Conservation (phyloP, 1,140 invertebrate species). For the Brachionus sp. region DNA sequence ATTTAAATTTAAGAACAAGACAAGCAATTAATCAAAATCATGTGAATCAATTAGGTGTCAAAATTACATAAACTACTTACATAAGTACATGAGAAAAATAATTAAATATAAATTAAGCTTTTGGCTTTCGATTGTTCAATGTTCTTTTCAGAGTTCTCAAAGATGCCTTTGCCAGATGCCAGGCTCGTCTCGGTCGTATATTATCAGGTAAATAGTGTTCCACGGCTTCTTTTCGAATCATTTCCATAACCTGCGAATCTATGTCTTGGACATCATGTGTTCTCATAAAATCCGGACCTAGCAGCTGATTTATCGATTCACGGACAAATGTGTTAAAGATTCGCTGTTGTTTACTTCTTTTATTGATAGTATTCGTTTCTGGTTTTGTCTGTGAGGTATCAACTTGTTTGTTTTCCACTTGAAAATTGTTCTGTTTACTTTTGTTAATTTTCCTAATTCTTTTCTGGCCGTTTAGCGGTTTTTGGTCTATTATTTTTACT, state of each 20-base stretch:
- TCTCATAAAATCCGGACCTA: slow-evolving; percentile 41
- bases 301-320: slow-evolving; percentile 29
- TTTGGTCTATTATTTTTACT: slow-evolving; percentile 21
- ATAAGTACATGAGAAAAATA: slow-evolving; percentile 21
- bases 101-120: slow-evolving; percentile 8
- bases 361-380: neutral
- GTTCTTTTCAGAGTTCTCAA: slow-evolving; percentile 38
- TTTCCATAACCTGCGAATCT: slow-evolving; percentile 41
- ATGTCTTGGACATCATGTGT: slow-evolving; percentile 43
- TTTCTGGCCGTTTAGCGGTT: neutral
- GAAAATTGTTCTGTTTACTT: neutral
- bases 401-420: neutral
- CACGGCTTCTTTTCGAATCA: slow-evolving; percentile 34
- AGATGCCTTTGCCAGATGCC: slow-evolving; percentile 41
- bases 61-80: slow-evolving; percentile 39
- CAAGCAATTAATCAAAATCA: neutral
- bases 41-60: neutral
- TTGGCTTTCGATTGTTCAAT: slow-evolving; percentile 34
- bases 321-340: slow-evolving; percentile 44
- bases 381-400: neutral
- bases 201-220: slow-evolving; percentile 42
- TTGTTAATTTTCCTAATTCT: neutral
- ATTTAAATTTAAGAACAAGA: slow-evolving; percentile 1
- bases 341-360: slow-evolving; percentile 30
- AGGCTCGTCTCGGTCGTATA: slow-evolving; percentile 38